Conservation (phyloP, 2,888 invertebrate genomes). For the Ethmia dodecea region DNA sequence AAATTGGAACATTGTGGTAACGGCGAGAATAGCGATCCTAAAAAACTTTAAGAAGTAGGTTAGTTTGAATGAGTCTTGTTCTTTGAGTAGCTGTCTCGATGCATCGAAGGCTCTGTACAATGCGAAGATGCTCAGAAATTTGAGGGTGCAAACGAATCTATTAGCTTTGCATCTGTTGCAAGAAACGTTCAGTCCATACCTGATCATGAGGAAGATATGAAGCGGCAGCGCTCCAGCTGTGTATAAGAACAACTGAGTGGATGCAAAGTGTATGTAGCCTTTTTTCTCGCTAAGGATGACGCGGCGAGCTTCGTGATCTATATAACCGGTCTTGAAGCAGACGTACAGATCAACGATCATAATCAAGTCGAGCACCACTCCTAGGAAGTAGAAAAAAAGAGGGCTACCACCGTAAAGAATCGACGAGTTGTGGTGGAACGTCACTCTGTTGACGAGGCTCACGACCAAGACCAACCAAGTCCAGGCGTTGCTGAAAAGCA, state of each 20-base stretch:
- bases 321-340: slow-evolving; percentile 26
- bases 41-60: slow-evolving; percentile 22
- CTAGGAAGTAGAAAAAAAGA: slow-evolving; percentile 16
- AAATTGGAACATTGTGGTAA: slow-evolving; percentile 25
- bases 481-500: slow-evolving; percentile 32
- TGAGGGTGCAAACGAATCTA: slow-evolving; percentile 20
- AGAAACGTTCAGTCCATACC: slow-evolving; percentile 22
- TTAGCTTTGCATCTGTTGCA: slow-evolving; percentile 26
- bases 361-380: slow-evolving; percentile 20
- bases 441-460: slow-evolving; percentile 17
- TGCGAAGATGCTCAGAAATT: slow-evolving; percentile 20
- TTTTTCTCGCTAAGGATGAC: slow-evolving; percentile 22
- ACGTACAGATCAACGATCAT: slow-evolving; percentile 26
- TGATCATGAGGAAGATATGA: slow-evolving; percentile 25
- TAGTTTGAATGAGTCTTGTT: slow-evolving; percentile 10
- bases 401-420: slow-evolving; percentile 15
- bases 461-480: slow-evolving; percentile 20
- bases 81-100: slow-evolving; percentile 21
- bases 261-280: slow-evolving; percentile 24
- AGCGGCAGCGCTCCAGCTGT: slow-evolving; percentile 28
- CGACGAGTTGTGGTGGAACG: slow-evolving; percentile 25
- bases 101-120: slow-evolving; percentile 25
- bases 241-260: slow-evolving; percentile 30
- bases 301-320: slow-evolving; percentile 17
- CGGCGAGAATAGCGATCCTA: slow-evolving; percentile 24